These are phyloP conservation scores for Drosophila oshimai DNA, from an alignment of 1,140 invertebrate species.

Conservation along the genomic window DNA sequence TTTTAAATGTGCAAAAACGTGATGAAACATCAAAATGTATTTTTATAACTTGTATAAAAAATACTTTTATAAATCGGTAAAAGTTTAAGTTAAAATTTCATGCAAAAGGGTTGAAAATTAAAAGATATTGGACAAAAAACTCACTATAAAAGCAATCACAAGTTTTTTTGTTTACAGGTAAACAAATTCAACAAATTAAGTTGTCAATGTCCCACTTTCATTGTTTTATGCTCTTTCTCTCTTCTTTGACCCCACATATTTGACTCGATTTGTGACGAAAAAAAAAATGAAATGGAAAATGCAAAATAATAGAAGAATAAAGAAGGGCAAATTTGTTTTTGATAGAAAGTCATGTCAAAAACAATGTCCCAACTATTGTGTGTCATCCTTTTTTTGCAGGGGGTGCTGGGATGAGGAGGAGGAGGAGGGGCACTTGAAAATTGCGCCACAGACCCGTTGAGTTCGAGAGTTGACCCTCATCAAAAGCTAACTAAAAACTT, in stretches of 20 bases:
- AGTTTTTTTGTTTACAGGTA: neutral
- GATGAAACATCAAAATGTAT: no score
- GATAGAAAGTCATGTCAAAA: conserved; percentile 81
- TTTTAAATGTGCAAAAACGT: no score
- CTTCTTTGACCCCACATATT: conserved; percentile 28
- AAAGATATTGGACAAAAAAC: neutral
- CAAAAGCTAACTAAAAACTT: conserved; percentile 81
- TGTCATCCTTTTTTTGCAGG: conserved; percentile 38
- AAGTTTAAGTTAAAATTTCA: neutral
- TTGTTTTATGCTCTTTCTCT: neutral
- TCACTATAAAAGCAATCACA: neutral
- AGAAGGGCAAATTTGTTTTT: conserved; percentile 78
- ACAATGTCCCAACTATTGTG: conserved; percentile 77
- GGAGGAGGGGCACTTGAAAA: conserved; percentile 61
- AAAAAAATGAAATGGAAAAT: conserved; percentile 22
- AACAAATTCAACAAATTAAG: conserved; percentile 40
- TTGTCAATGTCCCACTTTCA: conserved; percentile 27
- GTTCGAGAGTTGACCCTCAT: conserved; percentile 78
- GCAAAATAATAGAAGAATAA: conserved; percentile 65
- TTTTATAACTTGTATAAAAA: no score
- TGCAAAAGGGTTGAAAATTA: neutral
- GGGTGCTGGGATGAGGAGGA: neutral
- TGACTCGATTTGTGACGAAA: conserved; percentile 42
- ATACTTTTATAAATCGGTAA: no score
- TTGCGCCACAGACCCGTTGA: conserved; percentile 62